phyloP scores from a whole-genome alignment of 2,797 vertebrate species.

The Amblyopsis hoosieri region DNA sequence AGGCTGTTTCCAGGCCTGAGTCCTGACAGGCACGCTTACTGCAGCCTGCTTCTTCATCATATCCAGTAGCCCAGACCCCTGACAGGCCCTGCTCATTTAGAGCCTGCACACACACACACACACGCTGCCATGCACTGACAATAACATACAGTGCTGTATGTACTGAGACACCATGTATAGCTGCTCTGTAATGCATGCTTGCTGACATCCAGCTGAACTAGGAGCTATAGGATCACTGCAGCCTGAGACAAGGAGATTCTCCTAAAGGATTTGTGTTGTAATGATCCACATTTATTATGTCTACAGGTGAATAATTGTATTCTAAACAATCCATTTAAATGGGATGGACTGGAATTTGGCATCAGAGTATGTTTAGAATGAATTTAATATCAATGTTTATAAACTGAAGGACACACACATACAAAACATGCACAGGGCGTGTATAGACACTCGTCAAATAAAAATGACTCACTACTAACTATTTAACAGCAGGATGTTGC shows the following conservation, averaged over 20 bases:
- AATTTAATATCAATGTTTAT: too few relatives aligned
- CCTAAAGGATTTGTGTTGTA: too few relatives aligned
- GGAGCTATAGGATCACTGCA: too few relatives aligned
- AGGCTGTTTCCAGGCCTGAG: slow-evolving; percentile 79
- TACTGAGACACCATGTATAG: too few relatives aligned
- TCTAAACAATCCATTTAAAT: too few relatives aligned
- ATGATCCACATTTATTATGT: too few relatives aligned
- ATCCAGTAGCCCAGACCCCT: slow-evolving; percentile 75
- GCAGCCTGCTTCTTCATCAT: slow-evolving; percentile 85
- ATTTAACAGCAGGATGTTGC: too few relatives aligned
- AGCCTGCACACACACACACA: slow-evolving; percentile 55
- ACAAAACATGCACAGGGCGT: background rate
- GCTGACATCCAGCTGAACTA: background rate
- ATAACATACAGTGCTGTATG: slow-evolving; percentile 18
- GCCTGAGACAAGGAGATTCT: too few relatives aligned
- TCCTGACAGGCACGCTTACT: slow-evolving; percentile 83
- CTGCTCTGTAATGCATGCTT: slow-evolving; percentile 17
- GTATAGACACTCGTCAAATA: slow-evolving; percentile 36
- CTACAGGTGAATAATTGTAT: too few relatives aligned
- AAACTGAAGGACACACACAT: too few relatives aligned
- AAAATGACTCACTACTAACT: background rate
- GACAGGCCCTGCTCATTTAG: slow-evolving; percentile 79
- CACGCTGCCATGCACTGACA: slow-evolving; percentile 35
- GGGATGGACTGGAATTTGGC: too few relatives aligned
- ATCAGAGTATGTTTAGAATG: too few relatives aligned